Evolutionary conservation across 2,113 vertebrate species (phyloP).

Genomic region (Setophaga coronata): DNA sequence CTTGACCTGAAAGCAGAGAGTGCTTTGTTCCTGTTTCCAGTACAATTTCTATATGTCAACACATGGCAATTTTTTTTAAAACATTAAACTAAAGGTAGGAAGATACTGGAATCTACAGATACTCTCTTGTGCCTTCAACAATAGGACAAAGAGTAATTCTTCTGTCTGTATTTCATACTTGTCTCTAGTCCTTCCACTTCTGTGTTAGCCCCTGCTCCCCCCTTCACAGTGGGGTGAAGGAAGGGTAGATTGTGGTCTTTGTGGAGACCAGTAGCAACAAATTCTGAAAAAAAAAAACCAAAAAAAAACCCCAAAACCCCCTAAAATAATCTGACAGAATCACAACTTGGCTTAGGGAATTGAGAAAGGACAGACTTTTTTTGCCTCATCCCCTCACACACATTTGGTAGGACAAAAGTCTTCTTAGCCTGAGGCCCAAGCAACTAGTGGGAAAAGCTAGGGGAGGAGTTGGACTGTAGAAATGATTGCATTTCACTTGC

Average conservation of each 20-base stretch:
- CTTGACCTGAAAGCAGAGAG: neutral
- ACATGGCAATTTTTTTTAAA: neutral
- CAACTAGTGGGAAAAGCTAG: neutral
- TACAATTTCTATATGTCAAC: neutral
- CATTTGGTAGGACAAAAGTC: neutral
- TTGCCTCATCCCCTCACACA: fast-evolving
- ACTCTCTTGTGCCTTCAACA: neutral
- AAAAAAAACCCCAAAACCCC: too few species aligned
- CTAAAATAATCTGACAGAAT: neutral
- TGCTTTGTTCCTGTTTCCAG: neutral
- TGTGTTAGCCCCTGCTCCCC: neutral
- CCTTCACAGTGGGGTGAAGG: neutral
- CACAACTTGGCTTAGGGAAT: neutral
- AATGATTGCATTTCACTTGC: neutral
- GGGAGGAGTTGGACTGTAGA: neutral
- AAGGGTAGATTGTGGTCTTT: neutral
- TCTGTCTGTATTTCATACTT: neutral
- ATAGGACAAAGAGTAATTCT: neutral
- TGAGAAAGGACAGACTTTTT: neutral
- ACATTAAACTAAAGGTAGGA: neutral
- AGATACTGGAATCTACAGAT: neutral
- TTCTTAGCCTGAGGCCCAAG: neutral
- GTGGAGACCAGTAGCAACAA: neutral
- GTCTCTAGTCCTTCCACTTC: neutral
- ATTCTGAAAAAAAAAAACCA: fast-evolving